Conservation (phyloP, 2,888 invertebrate genomes). For the Petrolisthes manimaculis region DNA sequence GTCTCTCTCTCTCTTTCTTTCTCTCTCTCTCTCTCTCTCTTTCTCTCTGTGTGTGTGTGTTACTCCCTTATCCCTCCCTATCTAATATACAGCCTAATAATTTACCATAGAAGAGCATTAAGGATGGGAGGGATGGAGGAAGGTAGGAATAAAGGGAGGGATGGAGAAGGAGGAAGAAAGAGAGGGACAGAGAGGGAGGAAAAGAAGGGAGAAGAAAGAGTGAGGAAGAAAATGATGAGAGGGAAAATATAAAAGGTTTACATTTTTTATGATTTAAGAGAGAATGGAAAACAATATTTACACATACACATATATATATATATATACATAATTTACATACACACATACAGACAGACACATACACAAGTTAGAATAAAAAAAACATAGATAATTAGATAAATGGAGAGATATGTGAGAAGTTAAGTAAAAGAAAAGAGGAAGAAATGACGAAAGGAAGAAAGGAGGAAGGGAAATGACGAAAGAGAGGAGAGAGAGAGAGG, state of each 20-base stretch:
- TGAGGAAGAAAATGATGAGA: background rate
- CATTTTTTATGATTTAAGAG: background rate
- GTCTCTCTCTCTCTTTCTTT: background rate
- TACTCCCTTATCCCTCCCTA: background rate
- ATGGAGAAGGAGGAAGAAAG: background rate
- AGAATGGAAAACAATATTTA: no score
- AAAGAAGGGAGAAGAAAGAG: background rate
- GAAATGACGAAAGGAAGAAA: no score
- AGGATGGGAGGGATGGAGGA: background rate
- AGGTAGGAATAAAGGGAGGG: background rate
- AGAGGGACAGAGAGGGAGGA: background rate
- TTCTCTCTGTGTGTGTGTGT: background rate
- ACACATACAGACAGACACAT: background rate
- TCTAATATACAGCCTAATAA: background rate
- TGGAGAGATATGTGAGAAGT: background rate
- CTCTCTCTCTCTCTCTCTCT: background rate
- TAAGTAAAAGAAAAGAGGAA: background rate
- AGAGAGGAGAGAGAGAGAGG: background rate
- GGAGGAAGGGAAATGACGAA: background rate
- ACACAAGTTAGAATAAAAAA: background rate
- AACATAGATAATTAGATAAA: background rate
- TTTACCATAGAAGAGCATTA: background rate
- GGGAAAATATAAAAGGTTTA: background rate
- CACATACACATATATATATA: no score
- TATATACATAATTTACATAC: no score